Percentiles rank a stretch among this genome's conserved stretches.
phyloP scores from a whole-genome alignment of 2,797 vertebrate species.

The Sebastes cheni region DNA sequence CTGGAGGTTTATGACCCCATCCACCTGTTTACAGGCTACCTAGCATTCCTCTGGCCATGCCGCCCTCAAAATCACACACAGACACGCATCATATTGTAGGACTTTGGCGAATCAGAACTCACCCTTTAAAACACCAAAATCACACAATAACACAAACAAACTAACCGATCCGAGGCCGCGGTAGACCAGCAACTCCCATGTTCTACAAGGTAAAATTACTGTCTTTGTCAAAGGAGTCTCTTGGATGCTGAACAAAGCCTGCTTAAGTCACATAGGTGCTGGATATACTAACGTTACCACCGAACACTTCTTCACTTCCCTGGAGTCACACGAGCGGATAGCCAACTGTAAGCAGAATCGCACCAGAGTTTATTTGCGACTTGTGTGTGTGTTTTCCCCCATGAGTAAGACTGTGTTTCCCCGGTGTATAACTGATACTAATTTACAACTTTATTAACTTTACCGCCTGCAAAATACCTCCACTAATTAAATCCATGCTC shows the following conservation, averaged over 20 bases:
- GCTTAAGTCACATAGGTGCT: neutral
- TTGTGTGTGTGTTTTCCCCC: no score
- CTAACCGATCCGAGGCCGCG: no score
- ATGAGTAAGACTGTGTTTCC: no score
- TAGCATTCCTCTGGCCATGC: neutral
- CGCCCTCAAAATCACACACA: neutral
- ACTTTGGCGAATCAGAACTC: neutral
- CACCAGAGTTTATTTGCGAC: no score
- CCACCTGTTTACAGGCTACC: neutral
- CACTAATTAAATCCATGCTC: no score
- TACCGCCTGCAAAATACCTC: no score
- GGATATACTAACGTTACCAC: neutral
- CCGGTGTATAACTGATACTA: no score
- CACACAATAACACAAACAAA: neutral
- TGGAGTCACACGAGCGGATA: neutral
- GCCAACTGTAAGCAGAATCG: no score
- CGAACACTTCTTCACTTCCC: neutral
- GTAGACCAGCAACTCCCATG: no score
- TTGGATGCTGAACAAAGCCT: neutral
- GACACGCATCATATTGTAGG: neutral
- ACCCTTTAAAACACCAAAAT: neutral
- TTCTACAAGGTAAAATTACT: neutral
- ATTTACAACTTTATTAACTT: no score
- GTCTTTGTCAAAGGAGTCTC: neutral
- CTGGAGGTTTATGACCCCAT: neutral